Percentiles rank a stretch among this genome's conserved stretches.
phyloP scores from a whole-genome alignment of 2,113 vertebrate species.

The Calidris pygmaea region DNA sequence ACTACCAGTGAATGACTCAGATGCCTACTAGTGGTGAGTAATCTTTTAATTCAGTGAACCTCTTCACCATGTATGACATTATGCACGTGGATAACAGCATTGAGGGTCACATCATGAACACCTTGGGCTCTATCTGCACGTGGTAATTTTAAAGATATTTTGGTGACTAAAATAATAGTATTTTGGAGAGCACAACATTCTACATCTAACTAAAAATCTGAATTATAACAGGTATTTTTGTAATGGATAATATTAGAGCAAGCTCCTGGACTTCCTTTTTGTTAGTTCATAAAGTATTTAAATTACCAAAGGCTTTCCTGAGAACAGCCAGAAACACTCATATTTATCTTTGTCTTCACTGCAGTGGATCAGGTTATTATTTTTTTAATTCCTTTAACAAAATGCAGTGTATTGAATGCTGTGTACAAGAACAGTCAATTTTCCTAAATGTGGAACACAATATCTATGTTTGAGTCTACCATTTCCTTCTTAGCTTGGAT shows the following conservation, averaged over 20 bases:
- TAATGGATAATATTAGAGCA: not conserved
- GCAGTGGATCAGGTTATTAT: not conserved
- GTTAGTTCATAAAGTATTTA: not conserved
- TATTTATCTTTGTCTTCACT: not conserved
- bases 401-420: not conserved
- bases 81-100: not conserved
- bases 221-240: not conserved
- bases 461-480: not conserved
- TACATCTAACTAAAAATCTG: not conserved
- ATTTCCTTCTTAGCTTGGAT: not conserved
- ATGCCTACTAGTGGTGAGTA: slow-evolving; percentile 6
- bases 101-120: not conserved
- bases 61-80: not conserved
- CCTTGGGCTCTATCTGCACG: not conserved
- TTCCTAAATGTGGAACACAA: not conserved
- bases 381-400: not conserved
- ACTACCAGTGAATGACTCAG: not conserved
- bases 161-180: not conserved
- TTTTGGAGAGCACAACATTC: not conserved
- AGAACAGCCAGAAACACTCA: not conserved
- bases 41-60: not conserved
- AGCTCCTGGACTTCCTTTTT: not conserved
- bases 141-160: not conserved
- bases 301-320: not conserved
- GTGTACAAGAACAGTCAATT: not conserved